These are phyloP conservation scores for Jacana jacana DNA, from an alignment of 2,113 vertebrate species.

Conservation along the genomic window DNA sequence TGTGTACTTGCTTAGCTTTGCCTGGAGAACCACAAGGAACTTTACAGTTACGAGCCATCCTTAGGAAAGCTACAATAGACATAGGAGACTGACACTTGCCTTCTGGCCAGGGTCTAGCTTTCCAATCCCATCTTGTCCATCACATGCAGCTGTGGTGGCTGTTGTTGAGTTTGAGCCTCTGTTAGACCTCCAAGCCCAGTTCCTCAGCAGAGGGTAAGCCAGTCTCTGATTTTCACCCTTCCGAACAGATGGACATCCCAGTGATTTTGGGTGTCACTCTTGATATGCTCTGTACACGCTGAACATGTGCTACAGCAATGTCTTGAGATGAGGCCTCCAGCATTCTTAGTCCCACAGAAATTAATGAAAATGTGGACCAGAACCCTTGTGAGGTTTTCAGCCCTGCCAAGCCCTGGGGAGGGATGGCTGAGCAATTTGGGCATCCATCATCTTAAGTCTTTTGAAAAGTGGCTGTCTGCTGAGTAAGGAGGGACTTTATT, in stretches of 20 bases:
- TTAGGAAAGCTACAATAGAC: neutral
- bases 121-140: neutral
- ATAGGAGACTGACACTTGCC: neutral
- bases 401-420: neutral
- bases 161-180: neutral
- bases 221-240: neutral
- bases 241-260: rapidly evolving
- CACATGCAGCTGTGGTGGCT: neutral
- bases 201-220: neutral
- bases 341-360: neutral
- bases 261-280: neutral
- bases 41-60: neutral
- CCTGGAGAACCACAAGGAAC: neutral
- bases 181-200: neutral
- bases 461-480: neutral
- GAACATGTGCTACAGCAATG: neutral
- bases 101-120: neutral
- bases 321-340: neutral
- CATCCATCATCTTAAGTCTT: neutral
- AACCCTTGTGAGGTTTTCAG: neutral
- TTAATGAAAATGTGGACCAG: neutral
- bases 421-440: neutral
- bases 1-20: neutral
- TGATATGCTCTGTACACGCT: rapidly evolving
- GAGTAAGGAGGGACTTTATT: neutral